phyloP scores from a whole-genome alignment of 2,113 vertebrate species.

The Astatoreochromis straeleni region DNA sequence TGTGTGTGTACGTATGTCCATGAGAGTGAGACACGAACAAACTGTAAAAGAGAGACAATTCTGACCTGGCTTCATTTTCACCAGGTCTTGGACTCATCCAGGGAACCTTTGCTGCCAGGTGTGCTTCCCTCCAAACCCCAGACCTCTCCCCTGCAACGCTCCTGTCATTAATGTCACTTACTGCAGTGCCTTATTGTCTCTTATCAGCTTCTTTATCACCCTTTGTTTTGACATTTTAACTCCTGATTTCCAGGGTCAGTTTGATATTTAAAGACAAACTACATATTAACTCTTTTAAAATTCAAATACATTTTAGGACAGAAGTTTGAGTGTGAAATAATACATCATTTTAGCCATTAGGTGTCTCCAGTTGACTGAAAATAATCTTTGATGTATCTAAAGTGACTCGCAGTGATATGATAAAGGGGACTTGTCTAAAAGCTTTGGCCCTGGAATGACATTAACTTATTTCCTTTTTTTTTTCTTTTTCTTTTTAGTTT shows the following conservation, averaged over 20 bases:
- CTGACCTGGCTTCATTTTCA: conserved; percentile 67
- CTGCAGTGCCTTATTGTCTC: background rate
- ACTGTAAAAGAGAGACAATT: background rate
- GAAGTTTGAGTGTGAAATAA: background rate
- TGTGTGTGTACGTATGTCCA: background rate
- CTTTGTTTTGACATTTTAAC: conserved; percentile 12
- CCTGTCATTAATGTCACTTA: conserved; percentile 2
- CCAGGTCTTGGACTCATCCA: conserved; percentile 80
- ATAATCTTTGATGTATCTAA: background rate
- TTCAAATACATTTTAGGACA: background rate
- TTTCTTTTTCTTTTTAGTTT: background rate
- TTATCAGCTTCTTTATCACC: background rate
- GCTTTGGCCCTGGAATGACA: conserved; percentile 35
- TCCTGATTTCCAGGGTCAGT: conserved; percentile 36
- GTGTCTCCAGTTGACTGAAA: conserved; percentile 28
- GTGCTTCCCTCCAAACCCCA: conserved; percentile 44
- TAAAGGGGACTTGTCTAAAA: background rate
- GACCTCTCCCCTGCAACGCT: background rate
- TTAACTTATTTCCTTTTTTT: background rate
- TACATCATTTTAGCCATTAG: conserved; percentile 29
- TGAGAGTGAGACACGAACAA: background rate
- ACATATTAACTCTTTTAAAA: background rate
- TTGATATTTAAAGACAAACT: background rate
- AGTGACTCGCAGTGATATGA: background rate
- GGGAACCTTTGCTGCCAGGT: conserved; percentile 83